Conservation (phyloP, 1,140 invertebrate genomes). For the Vanessa tameamea region DNA sequence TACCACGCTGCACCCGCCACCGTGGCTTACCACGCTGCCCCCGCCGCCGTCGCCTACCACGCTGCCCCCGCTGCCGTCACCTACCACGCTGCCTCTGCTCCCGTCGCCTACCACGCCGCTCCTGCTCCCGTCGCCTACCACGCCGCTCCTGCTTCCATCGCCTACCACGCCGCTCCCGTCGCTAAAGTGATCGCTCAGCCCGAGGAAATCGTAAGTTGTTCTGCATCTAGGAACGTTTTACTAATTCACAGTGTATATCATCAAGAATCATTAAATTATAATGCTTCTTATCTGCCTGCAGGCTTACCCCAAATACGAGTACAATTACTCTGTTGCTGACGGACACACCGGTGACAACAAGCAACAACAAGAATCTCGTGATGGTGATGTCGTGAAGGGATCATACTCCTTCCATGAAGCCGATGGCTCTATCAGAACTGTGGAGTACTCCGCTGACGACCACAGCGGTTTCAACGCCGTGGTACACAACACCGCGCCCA, state of each 20-base stretch:
- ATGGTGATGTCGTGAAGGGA: conserved; percentile 77
- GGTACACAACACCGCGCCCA: conserved; percentile 78
- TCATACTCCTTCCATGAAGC: conserved; percentile 81
- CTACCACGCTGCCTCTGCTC: conserved; percentile 28
- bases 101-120: conserved; percentile 25
- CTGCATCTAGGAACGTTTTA: not conserved
- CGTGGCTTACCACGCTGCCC: conserved; percentile 51
- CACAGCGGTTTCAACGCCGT: conserved; percentile 42
- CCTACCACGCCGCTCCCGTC: conserved; percentile 44
- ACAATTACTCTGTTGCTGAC: too few species aligned
- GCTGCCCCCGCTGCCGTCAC: conserved; percentile 40
- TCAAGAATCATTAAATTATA: not conserved
- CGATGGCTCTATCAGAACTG: conserved; percentile 81
- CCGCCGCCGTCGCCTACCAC: conserved; percentile 33
- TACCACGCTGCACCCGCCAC: conserved; percentile 56
- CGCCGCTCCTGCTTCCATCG: conserved; percentile 42
- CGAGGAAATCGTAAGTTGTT: conserved; percentile 54
- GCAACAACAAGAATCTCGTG: too few species aligned
- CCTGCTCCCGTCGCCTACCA: conserved; percentile 30
- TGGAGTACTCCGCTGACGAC: conserved; percentile 46
- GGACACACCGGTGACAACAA: too few species aligned
- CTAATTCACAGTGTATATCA: too few species aligned
- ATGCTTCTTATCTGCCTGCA: too few species aligned
- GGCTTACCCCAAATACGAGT: too few species aligned
- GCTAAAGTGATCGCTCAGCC: conserved; percentile 45